Evolutionary conservation across 2,888 invertebrate genomes (phyloP).

Genomic region (Lithophane leautieri): DNA sequence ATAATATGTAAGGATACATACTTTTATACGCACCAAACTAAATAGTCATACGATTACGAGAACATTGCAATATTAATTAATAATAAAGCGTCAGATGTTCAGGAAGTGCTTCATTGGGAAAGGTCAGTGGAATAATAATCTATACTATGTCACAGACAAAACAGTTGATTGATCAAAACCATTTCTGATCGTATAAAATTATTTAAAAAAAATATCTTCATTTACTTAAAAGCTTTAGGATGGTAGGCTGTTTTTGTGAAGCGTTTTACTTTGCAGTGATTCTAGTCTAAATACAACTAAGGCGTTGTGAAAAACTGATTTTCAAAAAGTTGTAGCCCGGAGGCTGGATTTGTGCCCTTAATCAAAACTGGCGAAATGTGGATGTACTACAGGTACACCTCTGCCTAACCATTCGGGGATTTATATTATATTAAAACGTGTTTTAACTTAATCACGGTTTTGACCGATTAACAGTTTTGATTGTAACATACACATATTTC

Average conservation of each 20-base stretch:
- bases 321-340: neutral
- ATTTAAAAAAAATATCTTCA: neutral
- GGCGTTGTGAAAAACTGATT: neutral
- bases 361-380: neutral
- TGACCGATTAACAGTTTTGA: neutral
- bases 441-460: neutral
- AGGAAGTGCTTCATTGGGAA: constrained; percentile 10
- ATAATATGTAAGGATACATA: no score
- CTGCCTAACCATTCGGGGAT: neutral
- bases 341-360: neutral
- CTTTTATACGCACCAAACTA: neutral
- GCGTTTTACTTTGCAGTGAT: neutral
- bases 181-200: no score
- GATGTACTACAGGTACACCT: neutral
- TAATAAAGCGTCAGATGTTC: neutral
- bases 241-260: neutral
- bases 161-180: neutral
- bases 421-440: no score
- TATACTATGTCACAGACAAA: neutral
- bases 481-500: neutral
- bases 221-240: neutral
- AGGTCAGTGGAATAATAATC: constrained; percentile 27
- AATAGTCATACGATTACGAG: neutral
- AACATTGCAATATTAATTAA: neutral
- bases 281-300: neutral